phyloP scores from a whole-genome alignment of 1,140 invertebrate species.

The Tribolium madens region DNA sequence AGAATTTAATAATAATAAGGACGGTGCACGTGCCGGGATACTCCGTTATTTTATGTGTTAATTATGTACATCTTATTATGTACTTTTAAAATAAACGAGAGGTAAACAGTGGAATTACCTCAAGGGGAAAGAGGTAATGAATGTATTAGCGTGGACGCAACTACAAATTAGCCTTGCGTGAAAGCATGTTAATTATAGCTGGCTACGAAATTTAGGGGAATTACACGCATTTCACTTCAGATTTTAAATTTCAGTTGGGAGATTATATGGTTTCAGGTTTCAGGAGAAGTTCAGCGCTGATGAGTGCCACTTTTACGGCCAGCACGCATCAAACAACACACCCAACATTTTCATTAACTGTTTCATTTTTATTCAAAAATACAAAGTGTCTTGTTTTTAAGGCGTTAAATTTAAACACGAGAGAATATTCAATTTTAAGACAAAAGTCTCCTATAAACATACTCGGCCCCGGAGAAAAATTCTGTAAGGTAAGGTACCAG shows the following conservation, averaged over 20 bases:
- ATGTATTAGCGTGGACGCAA: background rate
- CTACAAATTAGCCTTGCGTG: background rate
- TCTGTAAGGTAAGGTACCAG: too few species aligned
- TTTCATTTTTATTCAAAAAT: too few species aligned
- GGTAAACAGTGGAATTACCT: background rate
- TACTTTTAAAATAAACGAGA: background rate
- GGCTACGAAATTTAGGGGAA: background rate
- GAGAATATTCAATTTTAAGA: too few species aligned
- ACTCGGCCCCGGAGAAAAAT: too few species aligned
- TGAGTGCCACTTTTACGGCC: background rate
- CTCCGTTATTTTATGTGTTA: background rate
- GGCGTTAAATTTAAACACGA: too few species aligned
- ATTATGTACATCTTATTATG: background rate
- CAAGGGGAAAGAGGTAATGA: background rate
- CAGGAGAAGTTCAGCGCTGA: background rate
- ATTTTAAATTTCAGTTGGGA: background rate
- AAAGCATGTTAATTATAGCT: background rate
- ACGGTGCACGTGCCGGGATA: background rate
- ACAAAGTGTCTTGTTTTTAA: too few species aligned
- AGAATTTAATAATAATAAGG: conserved; percentile 8
- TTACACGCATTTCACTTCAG: background rate
- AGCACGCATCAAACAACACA: background rate
- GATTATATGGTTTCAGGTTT: background rate
- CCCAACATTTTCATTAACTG: too few species aligned
- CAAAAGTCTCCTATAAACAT: too few species aligned